These are phyloP conservation scores for Micropoecilia bifurca DNA, from an alignment of 2,797 vertebrate genomes.

Conservation along the genomic window DNA sequence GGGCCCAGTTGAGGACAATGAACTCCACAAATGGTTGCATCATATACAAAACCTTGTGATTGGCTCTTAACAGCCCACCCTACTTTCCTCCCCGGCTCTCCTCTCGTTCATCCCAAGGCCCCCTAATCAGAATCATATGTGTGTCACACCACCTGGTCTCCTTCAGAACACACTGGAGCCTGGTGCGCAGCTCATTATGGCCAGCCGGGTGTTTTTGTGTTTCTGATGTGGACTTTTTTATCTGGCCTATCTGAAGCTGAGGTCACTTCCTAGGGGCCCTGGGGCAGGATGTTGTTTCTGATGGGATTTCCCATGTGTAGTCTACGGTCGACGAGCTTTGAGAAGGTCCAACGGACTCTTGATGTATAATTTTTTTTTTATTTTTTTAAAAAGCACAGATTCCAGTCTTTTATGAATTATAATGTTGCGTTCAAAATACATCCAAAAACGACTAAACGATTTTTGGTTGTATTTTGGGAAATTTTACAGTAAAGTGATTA, in stretches of 20 bases:
- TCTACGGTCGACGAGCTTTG: slow-evolving; percentile 20
- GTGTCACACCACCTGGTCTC: slow-evolving; percentile 80
- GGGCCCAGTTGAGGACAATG: slow-evolving; percentile 31
- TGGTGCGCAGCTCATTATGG: slow-evolving; percentile 71
- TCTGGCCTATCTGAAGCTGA: slow-evolving; percentile 75
- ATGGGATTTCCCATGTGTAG: slow-evolving; percentile 62
- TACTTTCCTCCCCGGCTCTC: slow-evolving; percentile 8
- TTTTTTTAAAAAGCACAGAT: not conserved
- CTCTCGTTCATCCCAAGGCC: slow-evolving; percentile 58
- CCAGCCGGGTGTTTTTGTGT: slow-evolving; percentile 64
- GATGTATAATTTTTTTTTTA: slow-evolving; percentile 14
- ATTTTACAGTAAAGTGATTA: slow-evolving; percentile 38
- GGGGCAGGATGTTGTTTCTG: slow-evolving; percentile 77
- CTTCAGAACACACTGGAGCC: slow-evolving; percentile 71
- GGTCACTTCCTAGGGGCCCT: slow-evolving; percentile 79
- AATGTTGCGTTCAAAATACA: slow-evolving; percentile 16
- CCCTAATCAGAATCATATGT: slow-evolving; percentile 80
- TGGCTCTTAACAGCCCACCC: slow-evolving; percentile 42
- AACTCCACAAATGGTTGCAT: slow-evolving; percentile 55
- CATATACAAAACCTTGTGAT: slow-evolving; percentile 41
- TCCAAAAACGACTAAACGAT: slow-evolving; percentile 5
- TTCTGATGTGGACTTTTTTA: slow-evolving; percentile 75
- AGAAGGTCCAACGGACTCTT: slow-evolving; percentile 23
- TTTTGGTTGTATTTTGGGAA: slow-evolving; percentile 30
- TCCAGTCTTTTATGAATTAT: slow-evolving; percentile 29